These are phyloP conservation scores for Dasypogon diadema DNA, from an alignment of 2,888 invertebrate genomes.

Conservation along the genomic window DNA sequence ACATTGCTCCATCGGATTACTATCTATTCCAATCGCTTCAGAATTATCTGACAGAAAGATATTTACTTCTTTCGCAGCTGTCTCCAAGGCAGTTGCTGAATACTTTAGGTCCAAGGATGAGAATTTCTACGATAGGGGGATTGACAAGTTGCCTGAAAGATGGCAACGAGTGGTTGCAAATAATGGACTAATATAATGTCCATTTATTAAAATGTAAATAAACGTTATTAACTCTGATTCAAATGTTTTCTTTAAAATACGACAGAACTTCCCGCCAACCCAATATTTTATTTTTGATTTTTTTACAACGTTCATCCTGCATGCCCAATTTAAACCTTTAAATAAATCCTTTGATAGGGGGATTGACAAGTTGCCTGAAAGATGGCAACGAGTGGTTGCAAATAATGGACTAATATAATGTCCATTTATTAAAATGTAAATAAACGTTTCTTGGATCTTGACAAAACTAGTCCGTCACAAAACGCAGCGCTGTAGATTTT, in stretches of 20 bases:
- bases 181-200: neutral
- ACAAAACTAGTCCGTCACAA: no score
- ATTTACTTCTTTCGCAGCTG: neutral
- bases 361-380: neutral
- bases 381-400: neutral
- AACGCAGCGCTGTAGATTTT: no score
- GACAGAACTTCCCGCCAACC: neutral
- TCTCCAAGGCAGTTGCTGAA: neutral
- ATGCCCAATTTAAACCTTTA: no score
- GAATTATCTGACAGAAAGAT: slow-evolving; percentile 10
- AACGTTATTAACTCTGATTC: neutral
- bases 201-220: neutral
- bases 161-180: neutral
- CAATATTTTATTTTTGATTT: no score
- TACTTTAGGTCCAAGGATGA: neutral
- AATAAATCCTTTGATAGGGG: neutral
- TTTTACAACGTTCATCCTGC: no score
- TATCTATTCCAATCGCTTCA: slow-evolving; percentile 24
- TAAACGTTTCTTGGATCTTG: no score
- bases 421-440: neutral
- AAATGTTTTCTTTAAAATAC: neutral
- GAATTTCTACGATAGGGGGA: neutral
- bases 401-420: neutral
- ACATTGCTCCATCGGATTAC: slow-evolving; percentile 38
- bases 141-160: neutral